Percentiles rank a stretch among this genome's conserved stretches.
These are phyloP conservation scores for Sebastes iracundus DNA, from an alignment of 2,797 vertebrate species.

Conservation along the genomic window DNA sequence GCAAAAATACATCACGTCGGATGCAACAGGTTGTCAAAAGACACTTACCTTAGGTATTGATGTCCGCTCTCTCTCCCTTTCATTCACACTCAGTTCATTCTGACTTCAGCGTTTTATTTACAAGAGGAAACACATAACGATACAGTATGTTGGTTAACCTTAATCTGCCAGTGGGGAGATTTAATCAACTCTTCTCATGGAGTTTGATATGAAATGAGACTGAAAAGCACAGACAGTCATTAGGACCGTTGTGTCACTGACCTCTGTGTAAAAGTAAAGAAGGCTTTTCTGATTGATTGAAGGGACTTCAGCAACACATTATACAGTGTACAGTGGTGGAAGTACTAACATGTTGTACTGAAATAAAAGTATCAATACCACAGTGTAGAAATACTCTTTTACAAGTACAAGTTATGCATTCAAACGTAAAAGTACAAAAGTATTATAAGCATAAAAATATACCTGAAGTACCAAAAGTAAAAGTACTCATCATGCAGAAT, in stretches of 20 bases:
- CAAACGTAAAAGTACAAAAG: neutral
- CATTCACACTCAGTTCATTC: neutral
- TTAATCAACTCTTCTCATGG: neutral
- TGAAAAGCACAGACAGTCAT: neutral
- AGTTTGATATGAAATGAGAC: neutral
- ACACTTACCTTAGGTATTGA: neutral
- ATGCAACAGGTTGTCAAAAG: neutral
- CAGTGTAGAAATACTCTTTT: too few relatives aligned
- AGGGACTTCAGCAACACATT: neutral
- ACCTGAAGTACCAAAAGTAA: neutral
- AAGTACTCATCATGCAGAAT: neutral
- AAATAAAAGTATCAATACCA: too few relatives aligned
- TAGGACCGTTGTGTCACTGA: neutral
- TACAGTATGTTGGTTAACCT: neutral
- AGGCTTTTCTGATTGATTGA: neutral
- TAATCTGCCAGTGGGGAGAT: neutral
- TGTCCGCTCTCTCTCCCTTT: neutral
- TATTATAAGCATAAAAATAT: neutral
- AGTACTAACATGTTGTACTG: accelerated
- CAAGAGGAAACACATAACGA: neutral
- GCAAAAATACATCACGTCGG: neutral
- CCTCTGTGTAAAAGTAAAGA: neutral
- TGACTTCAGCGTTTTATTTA: neutral
- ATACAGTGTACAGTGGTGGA: too few relatives aligned
- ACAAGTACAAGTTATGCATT: too few relatives aligned